Conservation (phyloP, 2,888 invertebrate genomes). For the Exocentrus adspersus region DNA sequence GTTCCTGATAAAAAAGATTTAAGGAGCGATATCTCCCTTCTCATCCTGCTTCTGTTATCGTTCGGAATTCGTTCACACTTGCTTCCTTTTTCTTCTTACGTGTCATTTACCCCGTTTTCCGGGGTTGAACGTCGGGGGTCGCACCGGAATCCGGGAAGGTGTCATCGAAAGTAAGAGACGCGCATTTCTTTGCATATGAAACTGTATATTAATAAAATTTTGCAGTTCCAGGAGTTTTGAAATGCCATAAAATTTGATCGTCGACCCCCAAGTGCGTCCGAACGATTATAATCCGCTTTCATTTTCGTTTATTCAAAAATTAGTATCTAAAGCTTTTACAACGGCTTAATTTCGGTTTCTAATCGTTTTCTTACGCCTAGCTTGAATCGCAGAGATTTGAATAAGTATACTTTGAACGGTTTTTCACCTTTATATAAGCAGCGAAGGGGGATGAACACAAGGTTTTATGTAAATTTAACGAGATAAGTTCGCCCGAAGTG, state of each 20-base stretch:
- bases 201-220: too few species aligned
- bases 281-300: too few species aligned
- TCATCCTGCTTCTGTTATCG: slow-evolving; percentile 3
- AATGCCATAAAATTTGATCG: too few species aligned
- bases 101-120: slow-evolving; percentile 8
- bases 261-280: too few species aligned
- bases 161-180: not conserved
- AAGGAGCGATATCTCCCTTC: slow-evolving; percentile 8
- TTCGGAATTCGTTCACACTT: slow-evolving; percentile 11
- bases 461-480: slow-evolving; percentile 30
- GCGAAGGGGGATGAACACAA: slow-evolving; percentile 11
- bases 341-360: not conserved
- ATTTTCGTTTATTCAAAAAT: too few species aligned
- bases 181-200: too few species aligned
- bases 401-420: slow-evolving; percentile 16
- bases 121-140: not conserved
- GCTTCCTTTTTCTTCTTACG: slow-evolving; percentile 16
- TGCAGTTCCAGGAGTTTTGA: too few species aligned
- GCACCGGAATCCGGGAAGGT: not conserved
- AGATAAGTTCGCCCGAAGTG: slow-evolving; percentile 27
- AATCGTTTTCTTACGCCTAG: slow-evolving; percentile 2
- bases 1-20: slow-evolving; percentile 15
- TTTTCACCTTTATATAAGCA: slow-evolving; percentile 15
- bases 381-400: slow-evolving; percentile 7
- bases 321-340: not conserved